These are phyloP conservation scores for Mastigias papua DNA, from an alignment of 30 jellyfish, hydroid and myxozoan genomes.

Conservation along the genomic window DNA sequence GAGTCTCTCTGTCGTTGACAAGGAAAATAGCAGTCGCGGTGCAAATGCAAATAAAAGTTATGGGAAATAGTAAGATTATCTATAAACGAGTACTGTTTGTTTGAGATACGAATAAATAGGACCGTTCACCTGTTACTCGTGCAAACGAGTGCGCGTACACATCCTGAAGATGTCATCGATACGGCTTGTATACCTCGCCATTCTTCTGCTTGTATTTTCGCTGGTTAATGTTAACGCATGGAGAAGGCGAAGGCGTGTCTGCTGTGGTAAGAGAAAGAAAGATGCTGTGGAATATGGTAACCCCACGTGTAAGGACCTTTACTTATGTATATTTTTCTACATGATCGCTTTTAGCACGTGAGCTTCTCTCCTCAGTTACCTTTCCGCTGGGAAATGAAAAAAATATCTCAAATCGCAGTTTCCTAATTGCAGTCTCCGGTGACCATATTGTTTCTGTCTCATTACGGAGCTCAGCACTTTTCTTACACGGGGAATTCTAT, in stretches of 20 bases:
- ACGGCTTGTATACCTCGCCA: neutral
- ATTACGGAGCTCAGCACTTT: neutral
- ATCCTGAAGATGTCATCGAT: neutral
- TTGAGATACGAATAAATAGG: neutral
- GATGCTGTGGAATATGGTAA: neutral
- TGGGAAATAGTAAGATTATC: no score
- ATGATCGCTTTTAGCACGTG: neutral
- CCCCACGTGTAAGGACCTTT: neutral
- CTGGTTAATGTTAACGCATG: neutral
- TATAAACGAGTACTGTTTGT: neutral
- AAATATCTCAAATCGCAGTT: no score
- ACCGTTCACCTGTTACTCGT: constrained; percentile 1
- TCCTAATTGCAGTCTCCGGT: neutral
- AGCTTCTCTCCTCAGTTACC: neutral
- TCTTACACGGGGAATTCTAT: no score
- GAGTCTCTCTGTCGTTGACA: no score
- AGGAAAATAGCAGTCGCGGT: no score
- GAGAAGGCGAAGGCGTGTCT: constrained; percentile 18
- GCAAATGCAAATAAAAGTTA: no score
- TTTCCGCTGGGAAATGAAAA: neutral
- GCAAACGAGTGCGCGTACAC: neutral
- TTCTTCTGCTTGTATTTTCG: neutral
- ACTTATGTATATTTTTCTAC: neutral
- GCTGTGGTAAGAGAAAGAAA: neutral
- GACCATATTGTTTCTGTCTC: neutral